A percentile compares a stretch with the other conserved stretches of the same genome.
These are phyloP conservation scores for Smittia aterrima DNA, from an alignment of 2,888 invertebrate species.

Conservation along the genomic window DNA sequence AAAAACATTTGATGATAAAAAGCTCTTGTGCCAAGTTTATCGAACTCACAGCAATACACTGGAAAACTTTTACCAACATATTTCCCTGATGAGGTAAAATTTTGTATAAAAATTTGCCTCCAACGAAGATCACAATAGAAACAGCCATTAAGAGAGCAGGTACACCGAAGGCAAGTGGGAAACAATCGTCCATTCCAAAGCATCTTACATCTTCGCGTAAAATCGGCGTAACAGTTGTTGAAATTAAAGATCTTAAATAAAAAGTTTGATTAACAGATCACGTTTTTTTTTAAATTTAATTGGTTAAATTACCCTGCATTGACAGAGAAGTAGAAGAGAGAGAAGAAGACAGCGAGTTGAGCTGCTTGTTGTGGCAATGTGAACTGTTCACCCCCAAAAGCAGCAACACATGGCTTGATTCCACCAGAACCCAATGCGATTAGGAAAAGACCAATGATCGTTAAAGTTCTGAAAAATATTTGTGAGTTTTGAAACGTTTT, in stretches of 20 bases:
- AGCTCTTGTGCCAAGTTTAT: constrained; percentile 47
- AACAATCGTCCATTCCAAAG: constrained; percentile 74
- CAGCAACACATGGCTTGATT: constrained; percentile 78
- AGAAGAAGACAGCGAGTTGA: constrained; percentile 69
- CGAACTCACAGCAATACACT: constrained; percentile 68
- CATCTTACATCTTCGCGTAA: constrained; percentile 76
- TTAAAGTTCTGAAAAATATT: constrained; percentile 57
- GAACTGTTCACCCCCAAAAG: constrained; percentile 82
- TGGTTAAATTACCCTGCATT: constrained; percentile 68
- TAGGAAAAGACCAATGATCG: constrained; percentile 66
- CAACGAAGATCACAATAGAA: constrained; percentile 77
- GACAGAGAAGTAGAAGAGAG: constrained; percentile 69
- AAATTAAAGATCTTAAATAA: constrained; percentile 62
- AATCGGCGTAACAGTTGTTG: constrained; percentile 81
- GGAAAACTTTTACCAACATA: constrained; percentile 71
- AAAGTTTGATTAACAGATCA: too few relatives aligned
- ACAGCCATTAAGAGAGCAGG: constrained; percentile 83
- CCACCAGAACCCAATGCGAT: constrained; percentile 77
- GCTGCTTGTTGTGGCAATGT: constrained; percentile 62
- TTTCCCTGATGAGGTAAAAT: constrained; percentile 80
- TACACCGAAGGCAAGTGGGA: constrained; percentile 83
- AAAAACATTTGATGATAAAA: constrained; percentile 43
- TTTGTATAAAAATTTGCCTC: constrained; percentile 74
- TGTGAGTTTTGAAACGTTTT: not conserved
- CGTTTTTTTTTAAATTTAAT: too few relatives aligned